phyloP scores from a whole-genome alignment of 1,140 invertebrate genomes.

The Thalassaphorura encarpata region DNA sequence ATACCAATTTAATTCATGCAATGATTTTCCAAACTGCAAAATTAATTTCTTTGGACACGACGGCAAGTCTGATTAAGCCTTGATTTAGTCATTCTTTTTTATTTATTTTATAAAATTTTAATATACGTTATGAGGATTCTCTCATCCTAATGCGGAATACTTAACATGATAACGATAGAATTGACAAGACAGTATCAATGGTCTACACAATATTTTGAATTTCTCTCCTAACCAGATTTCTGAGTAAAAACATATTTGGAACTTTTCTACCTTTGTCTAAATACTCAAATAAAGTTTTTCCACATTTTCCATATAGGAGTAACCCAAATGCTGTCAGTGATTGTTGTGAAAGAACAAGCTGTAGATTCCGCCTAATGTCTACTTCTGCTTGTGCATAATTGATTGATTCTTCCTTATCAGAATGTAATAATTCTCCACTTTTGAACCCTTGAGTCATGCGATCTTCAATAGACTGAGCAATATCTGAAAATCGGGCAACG shows the following conservation, averaged over 20 bases:
- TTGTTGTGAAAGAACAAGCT: background rate
- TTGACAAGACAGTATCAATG: too few relatives aligned
- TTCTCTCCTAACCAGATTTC: background rate
- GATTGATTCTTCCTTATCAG: background rate
- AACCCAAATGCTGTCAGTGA: constrained; percentile 7
- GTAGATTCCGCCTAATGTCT: background rate
- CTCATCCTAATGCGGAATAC: too few relatives aligned
- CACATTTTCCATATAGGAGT: constrained; percentile 9
- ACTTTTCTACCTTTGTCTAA: constrained; percentile 1
- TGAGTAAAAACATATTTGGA: background rate
- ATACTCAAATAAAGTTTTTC: constrained; percentile 3
- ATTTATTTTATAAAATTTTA: too few relatives aligned
- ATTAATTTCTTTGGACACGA: too few relatives aligned
- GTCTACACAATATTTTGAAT: too few relatives aligned
- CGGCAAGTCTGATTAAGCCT: too few relatives aligned
- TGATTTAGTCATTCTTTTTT: too few relatives aligned
- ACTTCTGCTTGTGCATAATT: background rate
- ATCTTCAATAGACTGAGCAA: background rate
- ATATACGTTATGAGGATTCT: too few relatives aligned
- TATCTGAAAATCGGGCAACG: background rate
- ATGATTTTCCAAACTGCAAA: too few relatives aligned
- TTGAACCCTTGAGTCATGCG: background rate
- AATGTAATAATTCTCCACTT: background rate
- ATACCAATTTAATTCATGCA: too few relatives aligned
- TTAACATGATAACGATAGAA: too few relatives aligned